Percentiles rank a stretch among this genome's conserved stretches.
These are phyloP conservation scores for Myiotriccus ornatus DNA, from an alignment of 2,797 vertebrate species.

Conservation along the genomic window DNA sequence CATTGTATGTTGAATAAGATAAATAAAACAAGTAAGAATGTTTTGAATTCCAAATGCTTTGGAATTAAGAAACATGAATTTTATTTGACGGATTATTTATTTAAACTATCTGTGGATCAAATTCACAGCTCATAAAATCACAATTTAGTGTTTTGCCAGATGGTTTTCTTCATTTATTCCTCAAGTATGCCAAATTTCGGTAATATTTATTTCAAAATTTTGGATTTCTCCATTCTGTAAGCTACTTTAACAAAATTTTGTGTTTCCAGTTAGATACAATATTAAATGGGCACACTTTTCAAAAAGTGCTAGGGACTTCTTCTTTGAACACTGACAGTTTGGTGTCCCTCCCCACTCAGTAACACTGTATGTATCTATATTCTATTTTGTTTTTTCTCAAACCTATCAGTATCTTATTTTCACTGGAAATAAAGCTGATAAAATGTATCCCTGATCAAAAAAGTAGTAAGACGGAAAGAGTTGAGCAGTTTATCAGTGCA, in stretches of 20 bases:
- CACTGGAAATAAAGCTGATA: neutral
- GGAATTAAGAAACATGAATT: neutral
- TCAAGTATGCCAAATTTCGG: neutral
- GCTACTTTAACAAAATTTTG: neutral
- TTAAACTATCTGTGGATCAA: neutral
- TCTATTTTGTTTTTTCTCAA: neutral
- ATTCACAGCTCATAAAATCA: neutral
- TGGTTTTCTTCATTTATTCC: neutral
- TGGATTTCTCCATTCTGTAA: neutral
- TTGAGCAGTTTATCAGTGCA: neutral
- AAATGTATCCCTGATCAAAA: neutral
- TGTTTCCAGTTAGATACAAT: neutral
- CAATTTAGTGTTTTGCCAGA: neutral
- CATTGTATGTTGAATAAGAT: neutral
- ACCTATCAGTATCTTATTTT: neutral
- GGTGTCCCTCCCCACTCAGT: fast-evolving
- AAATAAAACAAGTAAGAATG: neutral
- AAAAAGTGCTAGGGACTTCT: neutral
- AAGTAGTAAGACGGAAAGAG: neutral
- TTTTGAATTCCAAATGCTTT: neutral
- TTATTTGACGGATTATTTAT: neutral
- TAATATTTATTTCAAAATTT: neutral
- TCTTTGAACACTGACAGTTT: neutral
- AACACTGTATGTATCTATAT: neutral
- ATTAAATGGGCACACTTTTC: neutral